Base-by-base conservation (phyloP, 1,140 invertebrate genomes). In the Drosophila ironensis region DNA sequence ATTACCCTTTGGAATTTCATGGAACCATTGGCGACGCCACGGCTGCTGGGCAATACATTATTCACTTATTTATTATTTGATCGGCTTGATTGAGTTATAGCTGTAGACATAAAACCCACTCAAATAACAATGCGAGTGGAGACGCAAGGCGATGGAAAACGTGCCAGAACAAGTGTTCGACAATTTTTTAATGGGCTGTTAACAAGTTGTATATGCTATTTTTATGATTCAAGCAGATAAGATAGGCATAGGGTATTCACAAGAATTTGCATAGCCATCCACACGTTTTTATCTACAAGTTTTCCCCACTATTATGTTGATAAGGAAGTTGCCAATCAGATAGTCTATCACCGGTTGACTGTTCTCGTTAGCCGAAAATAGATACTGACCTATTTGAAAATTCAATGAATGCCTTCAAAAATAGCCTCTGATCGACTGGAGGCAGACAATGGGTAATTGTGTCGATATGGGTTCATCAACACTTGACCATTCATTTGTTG, bases 41-140 rank as follows among this genome's bases (percentile, higher is more conserved):
- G 66, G 66, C 66, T 68, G 64, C 50, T 56, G 50, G n/a, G 11
- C 28, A 12, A 61, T 5, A 22, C 48, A 48, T 63, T 63, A 61
- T 48, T 63, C 57, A 61, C 30, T 14, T 28, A 40, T 46, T 60
- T 47, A 61, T 61, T 37, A 37, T 46, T 63, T 22, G 30, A 16
- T 6, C 9, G 19, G 9, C 9, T 45, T 22, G 41, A 35, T 45
- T 45, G 38, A 53, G 40, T 28, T 28, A 9, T 41, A 33, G 27
- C 11, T 22, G n/a, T n/a, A n/a, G n/a, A 44, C 22, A 52, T 20
- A 44, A 53, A 45, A 45, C 19, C 7, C 59, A 53, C 8, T 53
- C 2, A 9, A 54, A 24, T 14, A 40, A 47, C 33, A 40, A 28
- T 42, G 14, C 9, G 14, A 28, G 30, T 8, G 33, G 14, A 28